Percentiles rank a stretch among this genome's conserved stretches.
Conservation (phyloP, 2,113 vertebrate species). For the Hemicordylus capensis region DNA sequence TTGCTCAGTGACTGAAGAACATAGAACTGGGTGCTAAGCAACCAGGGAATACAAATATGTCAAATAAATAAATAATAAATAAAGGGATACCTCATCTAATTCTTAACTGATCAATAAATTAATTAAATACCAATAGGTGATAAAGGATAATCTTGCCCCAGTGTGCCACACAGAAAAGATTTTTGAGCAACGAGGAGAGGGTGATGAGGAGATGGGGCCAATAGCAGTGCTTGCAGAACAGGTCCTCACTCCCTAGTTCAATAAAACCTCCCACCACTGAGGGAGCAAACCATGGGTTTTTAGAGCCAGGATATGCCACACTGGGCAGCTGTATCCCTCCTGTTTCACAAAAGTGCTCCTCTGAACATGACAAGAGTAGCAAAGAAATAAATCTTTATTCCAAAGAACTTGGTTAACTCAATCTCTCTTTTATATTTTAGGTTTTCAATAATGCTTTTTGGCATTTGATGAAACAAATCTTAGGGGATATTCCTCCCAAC, state of each 20-base stretch:
- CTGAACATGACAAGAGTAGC: slow-evolving; percentile 1
- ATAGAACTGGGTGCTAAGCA: not conserved
- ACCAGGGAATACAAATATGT: too few species aligned
- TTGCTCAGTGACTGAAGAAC: not conserved
- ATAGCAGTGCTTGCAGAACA: not conserved
- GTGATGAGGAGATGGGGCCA: too few species aligned
- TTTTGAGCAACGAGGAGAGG: not conserved
- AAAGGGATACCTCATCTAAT: not conserved
- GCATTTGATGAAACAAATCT: slow-evolving; percentile 76
- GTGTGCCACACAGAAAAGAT: not conserved
- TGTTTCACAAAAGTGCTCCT: not conserved
- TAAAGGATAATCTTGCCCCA: not conserved
- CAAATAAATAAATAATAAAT: too few species aligned
- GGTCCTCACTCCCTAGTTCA: not conserved
- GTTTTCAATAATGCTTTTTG: slow-evolving; percentile 84
- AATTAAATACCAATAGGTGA: not conserved
- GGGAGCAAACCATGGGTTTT: not conserved
- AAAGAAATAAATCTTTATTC: not conserved
- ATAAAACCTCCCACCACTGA: not conserved
- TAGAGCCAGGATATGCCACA: not conserved
- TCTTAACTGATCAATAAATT: too few species aligned
- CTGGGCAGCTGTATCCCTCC: not conserved
- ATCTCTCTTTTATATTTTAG: slow-evolving; percentile 71
- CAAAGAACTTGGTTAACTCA: slow-evolving; percentile 29
- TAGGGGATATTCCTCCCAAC: slow-evolving; percentile 64